Evolutionary conservation across 2,888 invertebrate genomes (phyloP).

Genomic region (Clunio marinus): DNA sequence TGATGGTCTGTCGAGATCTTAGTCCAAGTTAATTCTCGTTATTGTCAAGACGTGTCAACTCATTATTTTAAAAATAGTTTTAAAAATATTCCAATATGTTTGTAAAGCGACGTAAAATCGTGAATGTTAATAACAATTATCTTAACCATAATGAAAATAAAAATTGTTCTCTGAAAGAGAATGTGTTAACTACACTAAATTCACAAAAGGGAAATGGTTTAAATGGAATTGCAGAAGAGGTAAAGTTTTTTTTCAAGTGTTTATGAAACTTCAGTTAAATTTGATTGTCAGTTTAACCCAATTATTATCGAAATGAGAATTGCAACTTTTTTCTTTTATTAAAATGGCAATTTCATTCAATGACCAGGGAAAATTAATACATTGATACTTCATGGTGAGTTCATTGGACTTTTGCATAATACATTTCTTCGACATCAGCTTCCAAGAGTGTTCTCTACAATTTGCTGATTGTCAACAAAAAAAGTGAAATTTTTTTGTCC

Average conservation of each 20-base stretch:
- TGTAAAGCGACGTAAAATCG: conserved; percentile 28
- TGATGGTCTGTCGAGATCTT: neutral
- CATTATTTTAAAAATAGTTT: no score
- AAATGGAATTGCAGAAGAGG: conserved; percentile 38
- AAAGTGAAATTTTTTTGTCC: no score
- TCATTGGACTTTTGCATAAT: no score
- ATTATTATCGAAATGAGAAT: no score
- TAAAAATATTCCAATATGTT: conserved; percentile 35
- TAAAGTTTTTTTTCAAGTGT: conserved; percentile 1
- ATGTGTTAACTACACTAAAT: conserved; percentile 32
- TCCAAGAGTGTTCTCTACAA: no score
- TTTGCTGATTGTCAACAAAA: no score
- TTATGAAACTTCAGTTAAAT: no score
- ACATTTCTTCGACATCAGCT: no score
- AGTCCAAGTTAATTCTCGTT: neutral
- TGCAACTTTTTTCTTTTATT: no score
- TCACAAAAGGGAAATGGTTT: conserved; percentile 39
- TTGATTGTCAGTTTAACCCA: conserved; percentile 3
- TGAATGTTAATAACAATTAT: conserved; percentile 40
- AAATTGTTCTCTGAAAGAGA: conserved; percentile 34
- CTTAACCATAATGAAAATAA: conserved; percentile 18
- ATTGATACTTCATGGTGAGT: no score
- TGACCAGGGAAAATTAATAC: no score
- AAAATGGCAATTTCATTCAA: no score
- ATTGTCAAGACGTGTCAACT: neutral